Base-by-base conservation (phyloP, 2,888 invertebrate species). In the Gastracanthus pulcherrimus region DNA sequence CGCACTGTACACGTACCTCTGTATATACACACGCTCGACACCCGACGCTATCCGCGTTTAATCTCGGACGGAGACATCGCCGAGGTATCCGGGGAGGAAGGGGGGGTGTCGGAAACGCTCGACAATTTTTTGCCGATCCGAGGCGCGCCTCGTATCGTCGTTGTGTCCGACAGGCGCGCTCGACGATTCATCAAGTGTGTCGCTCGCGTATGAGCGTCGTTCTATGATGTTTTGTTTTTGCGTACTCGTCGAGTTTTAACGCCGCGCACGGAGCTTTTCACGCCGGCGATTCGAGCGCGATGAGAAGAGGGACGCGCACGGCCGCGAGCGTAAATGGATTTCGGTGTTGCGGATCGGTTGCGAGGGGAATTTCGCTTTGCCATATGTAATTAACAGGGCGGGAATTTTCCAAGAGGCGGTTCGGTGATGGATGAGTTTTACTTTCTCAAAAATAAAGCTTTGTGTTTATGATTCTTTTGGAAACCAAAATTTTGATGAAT, bases 51-150 rank as follows among this genome's bases (percentile, higher is more conserved):
- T 23, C 31, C n/a, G 76, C 76, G 60, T 48, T 77, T 77, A 70
- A 77, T 77, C 76, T 77, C 69, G 69, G n/a, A n/a, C 38, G 41
- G 69, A 77, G 76, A 77, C 58, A 60, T 31, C 45, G 23, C 29
- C 62, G 51, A n/a, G n/a, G n/a, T n/a, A n/a, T n/a, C n/a, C n/a
- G n/a, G n/a, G n/a, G n/a, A n/a, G n/a, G n/a, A n/a, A n/a, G n/a
- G n/a, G n/a, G n/a, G n/a, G n/a, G n/a, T n/a, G n/a, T n/a, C 48
- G 23, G 26, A 29, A 6, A 19, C 41, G 38, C 26, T 13, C n/a
- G 23, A 7, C 31, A 26, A 31, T 75, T 64, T 55, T 55, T 55
- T 67, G 11, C 19, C 13, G 1, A 23, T 36, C n/a, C n/a, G n/a
- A n/a, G n/a, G n/a, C n/a, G n/a, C n/a, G n/a, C n/a, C n/a, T n/a